Evolutionary conservation across 2,888 invertebrate genomes (phyloP), one percentile per base, ranked within the genome.

Genomic region (Cremastobaeus sp.): DNA sequence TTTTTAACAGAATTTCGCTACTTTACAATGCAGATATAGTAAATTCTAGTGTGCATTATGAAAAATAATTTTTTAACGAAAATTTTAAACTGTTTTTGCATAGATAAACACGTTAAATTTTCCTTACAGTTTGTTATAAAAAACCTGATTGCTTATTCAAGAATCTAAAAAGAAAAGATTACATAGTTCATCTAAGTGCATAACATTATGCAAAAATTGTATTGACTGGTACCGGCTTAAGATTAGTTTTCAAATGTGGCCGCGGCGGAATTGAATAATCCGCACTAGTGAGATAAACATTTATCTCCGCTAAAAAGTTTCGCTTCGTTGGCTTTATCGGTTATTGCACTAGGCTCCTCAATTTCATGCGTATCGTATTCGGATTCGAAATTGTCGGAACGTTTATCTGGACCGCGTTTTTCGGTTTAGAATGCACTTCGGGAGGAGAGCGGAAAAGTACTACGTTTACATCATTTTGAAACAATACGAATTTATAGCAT

Each of bases 271-370:
- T 64, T 68, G 73, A 73, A 73, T 73, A 73, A 73, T 73, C 73
- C 73, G 54, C 37, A 62, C 66, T 62, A 73, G 66, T 50, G 62
- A 73, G 73, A 73, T 68, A 73, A 73, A 73, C 73, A 73, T 73
- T 73, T 73, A 73, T 73, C 73, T 73, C 57, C 35, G 57, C 50
- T 68, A 57, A 73, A 68, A 73, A 73, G 73, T 73, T 73, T 68
- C 73, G 68, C 73, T 68, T 64, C 73, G 68, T 68, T 64, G 64
- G 64, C 57, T 73, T 73, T 73, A 73, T 73, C 68, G 73, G 73
- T 73, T 73, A 73, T 68, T 73, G 73, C 68, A 73, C 73, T 68
- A 68, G 73, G 73, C 73, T 73, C 68, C 73, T 73, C 73, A 73
- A 74, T 74, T 74, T 74, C 64, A 69, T 54, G 74, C 74, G 52